Base-by-base conservation (phyloP, 2,113 vertebrate genomes). In the Euleptes europaea region DNA sequence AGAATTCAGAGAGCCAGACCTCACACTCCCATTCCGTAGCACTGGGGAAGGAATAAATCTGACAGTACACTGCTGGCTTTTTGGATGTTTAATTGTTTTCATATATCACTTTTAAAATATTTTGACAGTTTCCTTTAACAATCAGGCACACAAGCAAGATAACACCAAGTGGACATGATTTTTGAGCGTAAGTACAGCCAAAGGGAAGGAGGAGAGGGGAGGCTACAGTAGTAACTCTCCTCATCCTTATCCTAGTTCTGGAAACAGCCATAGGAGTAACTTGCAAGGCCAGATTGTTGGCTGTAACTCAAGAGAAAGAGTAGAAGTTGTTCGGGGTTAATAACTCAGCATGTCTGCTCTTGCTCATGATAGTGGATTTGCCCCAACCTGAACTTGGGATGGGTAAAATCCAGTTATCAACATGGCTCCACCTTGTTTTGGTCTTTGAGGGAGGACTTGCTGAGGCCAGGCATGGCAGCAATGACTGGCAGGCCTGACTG, bases 111-210 rank as follows among this genome's bases (percentile, higher is more conserved):
- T 86, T 71, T 90, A 71, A 88, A 88, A 92, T 84, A 89, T 87
- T 90, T 88, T 86, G 84, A 88, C 84, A 0, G 49, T 92, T 86
- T 91, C 82, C 73, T 63, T 90, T 90, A 93, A 94, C 90, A 92
- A 92, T 93, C 91, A 94, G 92, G 89, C 90, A 88, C 93, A 90
- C 87, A 91, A 91, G 86, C 85, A 91, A 93, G 79, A 91, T 82
- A 92, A 94, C 87, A 94, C 83, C 80, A 89, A 90, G 91, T 90
- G 90, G 86, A 84, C 82, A 88, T 77, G 88, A 89, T 87, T 85
- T 88, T 0, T 1, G 21, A 86, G 91, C 89, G 86, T 14, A 2
- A 92, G 86, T 82, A 49, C 83, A 89, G 78, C 82, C 0, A 0
- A 86, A 69, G 31, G 83, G 90, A 88, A 73, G 78, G 72, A 82